Base-by-base conservation (phyloP, 2,113 vertebrate genomes). In the Psittacara wagleri region DNA sequence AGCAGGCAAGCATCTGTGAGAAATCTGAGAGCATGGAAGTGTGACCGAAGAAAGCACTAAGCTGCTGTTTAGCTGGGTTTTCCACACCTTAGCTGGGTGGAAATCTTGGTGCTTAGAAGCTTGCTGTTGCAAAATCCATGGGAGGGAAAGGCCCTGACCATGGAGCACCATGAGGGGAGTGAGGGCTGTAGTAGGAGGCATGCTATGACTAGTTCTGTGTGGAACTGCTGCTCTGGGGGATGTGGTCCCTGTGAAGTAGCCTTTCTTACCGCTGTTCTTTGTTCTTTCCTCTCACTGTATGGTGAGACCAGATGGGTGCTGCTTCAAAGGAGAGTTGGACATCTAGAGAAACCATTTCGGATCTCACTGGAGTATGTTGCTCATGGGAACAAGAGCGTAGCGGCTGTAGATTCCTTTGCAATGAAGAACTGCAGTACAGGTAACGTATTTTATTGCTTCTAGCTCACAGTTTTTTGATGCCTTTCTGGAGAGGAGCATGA, bases 391-490 rank as follows among this genome's bases (percentile, higher is more conserved):
- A 97, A 85, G 74, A 98, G 97, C 3, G 0, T 98, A 48, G 98
- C 98, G 0, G 98, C 98, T 0, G 94, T 98, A 86, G 98, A 98
- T 93, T 98, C 98, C 75, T 98, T 98, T 18, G 97, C 98, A 1
- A 97, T 98, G 96, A 98, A 98, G 95, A 98, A 98, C 96, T 98
- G 98, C 97, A 98, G 95, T 69, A 95, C 97, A 98, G 98, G 98
- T 98, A 98, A 97, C 1, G 5, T 48, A 14, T 91, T 80, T 72
- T 76, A n/a, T 67, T 66, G 25, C 37, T 78, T 75, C 55, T 33
- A 39, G 4, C 33, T 86, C 13, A 7, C 31, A 46, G 9, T 57
- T 10, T 79, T 87, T 75, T 59, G 44, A 22, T 79, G 62, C 17
- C 17, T 78, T 84, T 92, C 64, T 69, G n/a, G 48, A 90, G 48